These are phyloP conservation scores for Ormyrus pomaceus DNA, from an alignment of 2,888 invertebrate genomes.

Conservation along the genomic window DNA sequence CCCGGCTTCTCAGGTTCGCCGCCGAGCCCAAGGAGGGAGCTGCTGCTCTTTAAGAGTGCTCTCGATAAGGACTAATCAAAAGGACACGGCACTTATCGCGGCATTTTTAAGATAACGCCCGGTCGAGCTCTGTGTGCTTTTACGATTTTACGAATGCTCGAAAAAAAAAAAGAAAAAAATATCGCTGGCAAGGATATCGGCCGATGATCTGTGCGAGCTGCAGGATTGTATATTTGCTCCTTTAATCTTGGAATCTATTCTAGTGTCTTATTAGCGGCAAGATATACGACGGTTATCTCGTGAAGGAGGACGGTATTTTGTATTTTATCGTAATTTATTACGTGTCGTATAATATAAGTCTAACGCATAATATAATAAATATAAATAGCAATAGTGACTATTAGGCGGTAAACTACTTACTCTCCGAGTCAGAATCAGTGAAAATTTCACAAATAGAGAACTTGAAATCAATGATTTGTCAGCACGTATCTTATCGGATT, in stretches of 20 bases:
- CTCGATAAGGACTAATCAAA: constrained; percentile 46
- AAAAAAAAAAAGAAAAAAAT: constrained; percentile 3
- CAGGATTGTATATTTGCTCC: neutral
- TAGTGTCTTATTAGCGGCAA: too few species aligned
- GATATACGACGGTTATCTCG: too few species aligned
- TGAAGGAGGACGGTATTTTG: too few species aligned
- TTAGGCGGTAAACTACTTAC: neutral
- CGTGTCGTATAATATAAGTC: too few species aligned
- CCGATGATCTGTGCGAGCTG: constrained; percentile 10
- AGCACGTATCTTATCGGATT: too few species aligned
- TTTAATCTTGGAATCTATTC: neutral
- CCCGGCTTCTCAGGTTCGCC: too few species aligned
- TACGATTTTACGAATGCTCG: neutral
- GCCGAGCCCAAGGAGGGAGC: neutral
- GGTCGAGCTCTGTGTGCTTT: constrained; percentile 12
- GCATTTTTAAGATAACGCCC: constrained; percentile 48
- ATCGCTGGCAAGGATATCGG: constrained; percentile 6
- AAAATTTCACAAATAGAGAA: too few species aligned
- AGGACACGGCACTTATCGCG: constrained; percentile 45
- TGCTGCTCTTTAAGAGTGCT: constrained; percentile 22
- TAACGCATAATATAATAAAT: too few species aligned
- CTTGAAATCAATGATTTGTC: too few species aligned
- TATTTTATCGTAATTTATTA: too few species aligned
- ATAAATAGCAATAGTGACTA: too few species aligned
- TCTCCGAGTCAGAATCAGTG: neutral